phyloP scores from a whole-genome alignment of 35 echinoderm and acorn worm genomes.

The Ptychodera flava region DNA sequence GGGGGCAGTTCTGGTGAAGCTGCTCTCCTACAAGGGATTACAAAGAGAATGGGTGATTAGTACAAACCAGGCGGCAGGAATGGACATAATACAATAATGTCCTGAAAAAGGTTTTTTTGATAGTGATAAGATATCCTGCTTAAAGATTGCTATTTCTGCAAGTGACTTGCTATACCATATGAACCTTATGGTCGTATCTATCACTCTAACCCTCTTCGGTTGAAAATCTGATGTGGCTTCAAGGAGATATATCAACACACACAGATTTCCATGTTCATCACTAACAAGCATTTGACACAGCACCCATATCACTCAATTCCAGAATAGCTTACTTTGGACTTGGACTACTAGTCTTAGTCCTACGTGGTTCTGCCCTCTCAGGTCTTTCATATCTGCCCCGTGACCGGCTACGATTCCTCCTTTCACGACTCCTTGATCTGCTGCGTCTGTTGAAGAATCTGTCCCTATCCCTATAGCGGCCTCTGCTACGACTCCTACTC shows the following conservation, averaged over 20 bases:
- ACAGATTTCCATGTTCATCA: too few species aligned
- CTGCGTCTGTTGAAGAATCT: neutral
- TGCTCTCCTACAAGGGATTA: neutral
- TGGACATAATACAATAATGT: neutral
- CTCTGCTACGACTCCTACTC: neutral
- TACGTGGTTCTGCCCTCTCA: too few species aligned
- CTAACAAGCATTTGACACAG: too few species aligned
- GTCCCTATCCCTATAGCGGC: neutral
- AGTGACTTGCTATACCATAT: neutral
- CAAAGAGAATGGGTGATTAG: neutral
- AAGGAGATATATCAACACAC: too few species aligned
- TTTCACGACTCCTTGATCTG: neutral
- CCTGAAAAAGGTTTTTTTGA: neutral
- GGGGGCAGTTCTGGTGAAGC: conserved; percentile 2
- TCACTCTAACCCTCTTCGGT: conserved; percentile 7
- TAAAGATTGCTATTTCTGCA: neutral
- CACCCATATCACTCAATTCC: too few species aligned
- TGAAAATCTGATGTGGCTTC: too few species aligned
- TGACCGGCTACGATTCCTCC: conserved; percentile 18
- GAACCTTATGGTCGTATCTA: conserved; percentile 9
- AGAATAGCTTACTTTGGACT: conserved; percentile 20
- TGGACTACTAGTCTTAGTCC: neutral
- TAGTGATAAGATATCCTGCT: neutral
- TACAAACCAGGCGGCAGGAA: too few species aligned
- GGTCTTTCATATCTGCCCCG: conserved; percentile 33